These are phyloP conservation scores for Flexamia atlantica DNA, from an alignment of 2,888 invertebrate genomes.

Conservation along the genomic window DNA sequence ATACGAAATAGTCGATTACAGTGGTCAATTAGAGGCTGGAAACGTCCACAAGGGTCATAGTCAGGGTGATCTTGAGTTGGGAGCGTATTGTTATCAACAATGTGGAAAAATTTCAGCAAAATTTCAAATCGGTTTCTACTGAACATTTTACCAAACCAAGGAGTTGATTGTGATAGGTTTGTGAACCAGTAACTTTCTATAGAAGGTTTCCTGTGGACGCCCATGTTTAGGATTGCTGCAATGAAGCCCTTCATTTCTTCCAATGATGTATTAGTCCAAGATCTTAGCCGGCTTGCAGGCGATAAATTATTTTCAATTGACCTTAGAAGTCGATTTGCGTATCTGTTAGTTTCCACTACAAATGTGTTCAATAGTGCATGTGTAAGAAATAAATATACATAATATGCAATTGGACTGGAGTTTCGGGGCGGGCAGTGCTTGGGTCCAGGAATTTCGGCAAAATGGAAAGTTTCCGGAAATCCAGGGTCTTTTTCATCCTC, in stretches of 20 bases:
- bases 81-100: constrained; percentile 37
- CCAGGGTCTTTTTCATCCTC: constrained; percentile 40
- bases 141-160: constrained; percentile 57
- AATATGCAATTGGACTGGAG: constrained; percentile 55
- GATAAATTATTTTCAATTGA: neutral
- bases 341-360: constrained; percentile 58
- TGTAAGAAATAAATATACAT: constrained; percentile 58
- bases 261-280: neutral
- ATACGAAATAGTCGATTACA: constrained; percentile 29
- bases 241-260: constrained; percentile 57
- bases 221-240: constrained; percentile 58
- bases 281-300: neutral
- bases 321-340: constrained; percentile 39
- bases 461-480: constrained; percentile 30
- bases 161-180: neutral
- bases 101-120: constrained; percentile 56
- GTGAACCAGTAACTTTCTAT: constrained; percentile 50
- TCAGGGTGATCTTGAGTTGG: neutral
- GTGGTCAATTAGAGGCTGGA: constrained; percentile 46
- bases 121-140: constrained; percentile 44
- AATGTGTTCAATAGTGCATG: constrained; percentile 37
- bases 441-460: constrained; percentile 50
- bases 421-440: constrained; percentile 52
- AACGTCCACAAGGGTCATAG: constrained; percentile 57
- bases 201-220: constrained; percentile 22